Conservation (phyloP, 2,113 vertebrate species). For the Urocynchramus pylzowi region DNA sequence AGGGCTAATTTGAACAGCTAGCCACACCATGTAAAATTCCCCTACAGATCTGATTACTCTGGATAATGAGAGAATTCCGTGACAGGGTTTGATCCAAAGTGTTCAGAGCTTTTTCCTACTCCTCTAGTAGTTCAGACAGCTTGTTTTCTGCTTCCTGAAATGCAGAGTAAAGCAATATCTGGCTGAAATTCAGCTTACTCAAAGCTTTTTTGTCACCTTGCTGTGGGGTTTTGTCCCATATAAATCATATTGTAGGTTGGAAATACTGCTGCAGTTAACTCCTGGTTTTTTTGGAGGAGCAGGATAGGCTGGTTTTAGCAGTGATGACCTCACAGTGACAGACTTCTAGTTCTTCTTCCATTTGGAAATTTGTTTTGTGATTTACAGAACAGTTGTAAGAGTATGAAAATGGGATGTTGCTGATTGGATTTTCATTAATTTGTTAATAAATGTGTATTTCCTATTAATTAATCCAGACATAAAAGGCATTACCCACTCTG, state of each 20-base stretch:
- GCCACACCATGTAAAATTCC: neutral
- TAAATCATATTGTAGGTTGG: neutral
- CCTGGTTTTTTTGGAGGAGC: conserved; percentile 70
- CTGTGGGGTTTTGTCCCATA: neutral
- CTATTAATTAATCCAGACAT: conserved; percentile 63
- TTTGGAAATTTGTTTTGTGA: conserved; percentile 71
- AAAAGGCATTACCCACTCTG: conserved; percentile 45
- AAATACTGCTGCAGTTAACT: conserved; percentile 65
- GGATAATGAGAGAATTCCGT: neutral
- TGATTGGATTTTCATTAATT: conserved; percentile 68
- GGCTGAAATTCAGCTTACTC: conserved; percentile 3
- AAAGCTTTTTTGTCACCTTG: neutral
- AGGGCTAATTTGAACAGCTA: neutral
- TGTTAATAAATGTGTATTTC: conserved; percentile 65
- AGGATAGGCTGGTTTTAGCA: conserved; percentile 73
- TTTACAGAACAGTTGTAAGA: conserved; percentile 63
- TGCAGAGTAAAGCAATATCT: neutral
- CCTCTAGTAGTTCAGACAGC: neutral
- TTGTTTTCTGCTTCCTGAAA: conserved; percentile 32
- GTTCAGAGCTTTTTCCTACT: neutral
- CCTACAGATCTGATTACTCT: neutral
- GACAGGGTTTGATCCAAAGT: neutral
- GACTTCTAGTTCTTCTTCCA: conserved; percentile 80
- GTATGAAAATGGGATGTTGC: conserved; percentile 56
- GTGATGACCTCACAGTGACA: conserved; percentile 68